Base-by-base conservation (phyloP, 2,888 invertebrate species). In the Cheilosia scutellata region DNA sequence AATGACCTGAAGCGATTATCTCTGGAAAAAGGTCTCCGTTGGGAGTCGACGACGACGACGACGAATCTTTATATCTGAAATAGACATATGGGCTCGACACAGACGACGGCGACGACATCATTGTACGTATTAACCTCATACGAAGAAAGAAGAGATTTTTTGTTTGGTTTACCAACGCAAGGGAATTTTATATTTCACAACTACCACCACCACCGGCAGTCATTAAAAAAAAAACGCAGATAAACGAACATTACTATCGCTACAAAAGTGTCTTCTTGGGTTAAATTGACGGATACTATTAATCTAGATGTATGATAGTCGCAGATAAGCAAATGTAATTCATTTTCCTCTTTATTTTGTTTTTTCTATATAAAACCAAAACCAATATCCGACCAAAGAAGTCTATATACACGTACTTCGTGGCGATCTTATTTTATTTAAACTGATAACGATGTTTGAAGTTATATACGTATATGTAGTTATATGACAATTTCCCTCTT, bases 231-330 rank as follows among this genome's bases (percentile, higher is more conserved):
- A 44, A 29, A 16, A 20, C 20, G n/a, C 27, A 42, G 58, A 70
- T 72, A 62, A 72, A 60, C 47, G 37, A 55, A 55, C 71, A 29
- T 11, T 33, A 71, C 82, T 66, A 86, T 80, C 76, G 76, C 71
- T 47, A 78, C 44, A 75, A 84, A 80, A 80, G 86, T 86, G 49
- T 76, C 86, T 86, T 86, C 71, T 71, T 71, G 71, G 71, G 80
- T 86, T 71, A 60, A 76, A 86, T 62, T 86, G 80, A 80, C 80
- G 84, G 84, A 80, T 86, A 86, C 84, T 57, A 80, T 80, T 80
- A 86, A 86, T 86, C 86, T 80, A 76, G 84, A 86, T 71, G 71
- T 75, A 72, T 66, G 84, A 80, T 80, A 66, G 70, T 44, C 79
- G 9, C 58, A 79, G 84, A 84, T 84, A 84, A 84, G 86, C 55